Evolutionary conservation across 2,888 invertebrate species (phyloP).

Genomic region (Drosophila anceps): DNA sequence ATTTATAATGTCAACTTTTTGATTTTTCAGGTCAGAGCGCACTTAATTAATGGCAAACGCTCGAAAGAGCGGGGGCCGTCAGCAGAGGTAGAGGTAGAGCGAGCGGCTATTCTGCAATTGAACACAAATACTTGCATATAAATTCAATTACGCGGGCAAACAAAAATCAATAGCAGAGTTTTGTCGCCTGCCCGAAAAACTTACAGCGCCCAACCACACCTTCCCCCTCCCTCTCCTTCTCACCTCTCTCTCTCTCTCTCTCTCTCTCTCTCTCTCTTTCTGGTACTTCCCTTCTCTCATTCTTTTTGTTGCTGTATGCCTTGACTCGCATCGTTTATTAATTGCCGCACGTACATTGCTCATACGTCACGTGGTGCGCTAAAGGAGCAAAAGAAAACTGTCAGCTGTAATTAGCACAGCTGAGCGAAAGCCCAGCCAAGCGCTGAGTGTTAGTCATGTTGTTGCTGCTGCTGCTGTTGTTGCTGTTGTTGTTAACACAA

Average conservation of each 20-base stretch:
- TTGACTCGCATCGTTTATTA: slow-evolving; percentile 60
- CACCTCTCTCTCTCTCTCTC: neutral
- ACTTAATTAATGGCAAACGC: slow-evolving; percentile 73
- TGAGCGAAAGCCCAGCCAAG: slow-evolving; percentile 59
- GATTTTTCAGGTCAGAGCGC: slow-evolving; percentile 79
- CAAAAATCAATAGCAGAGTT: slow-evolving; percentile 72
- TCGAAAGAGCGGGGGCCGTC: slow-evolving; percentile 23
- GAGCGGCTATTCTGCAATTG: slow-evolving; percentile 52
- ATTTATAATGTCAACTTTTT: slow-evolving; percentile 81
- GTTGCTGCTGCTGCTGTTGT: slow-evolving; percentile 15
- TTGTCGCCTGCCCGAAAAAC: slow-evolving; percentile 22
- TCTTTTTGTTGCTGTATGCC: neutral
- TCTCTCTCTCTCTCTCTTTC: neutral
- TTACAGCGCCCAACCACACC: too few relatives aligned
- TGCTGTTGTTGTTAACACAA: slow-evolving; percentile 63
- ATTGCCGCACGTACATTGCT: slow-evolving; percentile 78
- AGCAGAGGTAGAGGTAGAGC: slow-evolving; percentile 11
- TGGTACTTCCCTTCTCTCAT: neutral
- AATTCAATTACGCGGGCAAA: slow-evolving; percentile 74
- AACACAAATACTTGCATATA: slow-evolving; percentile 63
- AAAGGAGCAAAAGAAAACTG: slow-evolving; percentile 65
- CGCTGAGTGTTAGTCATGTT: slow-evolving; percentile 46
- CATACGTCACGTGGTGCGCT: slow-evolving; percentile 73
- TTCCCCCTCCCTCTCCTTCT: too few relatives aligned
- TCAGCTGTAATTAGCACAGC: slow-evolving; percentile 79